Conservation (phyloP, 2,888 invertebrate genomes). For the Philonicus albiceps region DNA sequence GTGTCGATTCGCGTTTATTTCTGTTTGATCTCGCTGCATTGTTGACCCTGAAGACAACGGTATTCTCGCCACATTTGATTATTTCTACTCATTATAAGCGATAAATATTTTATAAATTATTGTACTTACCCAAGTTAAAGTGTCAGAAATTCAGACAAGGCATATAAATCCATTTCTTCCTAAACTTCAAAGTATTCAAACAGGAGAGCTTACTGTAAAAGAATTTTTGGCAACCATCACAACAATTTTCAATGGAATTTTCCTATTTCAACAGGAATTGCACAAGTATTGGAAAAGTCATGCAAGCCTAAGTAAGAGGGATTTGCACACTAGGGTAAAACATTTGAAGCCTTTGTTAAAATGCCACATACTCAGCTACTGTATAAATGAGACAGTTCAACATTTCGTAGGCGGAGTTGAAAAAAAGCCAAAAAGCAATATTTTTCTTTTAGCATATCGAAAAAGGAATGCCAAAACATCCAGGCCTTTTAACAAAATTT, state of each 20-base stretch:
- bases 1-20: not conserved
- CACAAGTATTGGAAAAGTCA: not conserved
- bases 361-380: not conserved
- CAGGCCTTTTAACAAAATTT: not conserved
- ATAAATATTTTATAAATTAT: not conserved
- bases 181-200: not conserved
- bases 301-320: not conserved
- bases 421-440: not conserved
- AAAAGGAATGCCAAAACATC: not conserved
- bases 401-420: not conserved
- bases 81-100: not conserved
- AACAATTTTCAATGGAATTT: not conserved
- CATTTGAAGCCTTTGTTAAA: not conserved
- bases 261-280: not conserved
- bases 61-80: not conserved
- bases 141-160: not conserved
- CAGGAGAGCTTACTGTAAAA: not conserved
- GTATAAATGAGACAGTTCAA: not conserved
- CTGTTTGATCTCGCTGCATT: not conserved
- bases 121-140: not conserved
- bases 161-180: not conserved
- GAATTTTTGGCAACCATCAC: not conserved
- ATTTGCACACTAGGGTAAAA: not conserved
- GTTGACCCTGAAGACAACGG: not conserved
- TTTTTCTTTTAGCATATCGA: not conserved